Evolutionary conservation across 2,797 vertebrate genomes (phyloP), one percentile per base, ranked within the genome.

Genomic region (Macroramphosus scolopax): DNA sequence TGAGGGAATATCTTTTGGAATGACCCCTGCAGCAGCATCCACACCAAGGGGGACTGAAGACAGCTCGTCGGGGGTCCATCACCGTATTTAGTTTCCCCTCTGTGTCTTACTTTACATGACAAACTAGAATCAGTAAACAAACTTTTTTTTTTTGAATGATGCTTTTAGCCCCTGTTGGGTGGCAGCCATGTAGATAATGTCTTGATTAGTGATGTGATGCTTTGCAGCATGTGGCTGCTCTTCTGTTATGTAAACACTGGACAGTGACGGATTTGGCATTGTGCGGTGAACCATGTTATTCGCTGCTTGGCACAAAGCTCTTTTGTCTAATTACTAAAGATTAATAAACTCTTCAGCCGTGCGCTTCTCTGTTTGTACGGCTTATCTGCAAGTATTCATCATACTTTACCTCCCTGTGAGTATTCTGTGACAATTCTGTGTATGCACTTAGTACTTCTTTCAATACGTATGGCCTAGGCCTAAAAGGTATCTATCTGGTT

Each of bases 181-280:
- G 16, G 34, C 9, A n/a, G 41, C 55, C 63, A 64, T 38, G 33
- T 3, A 38, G 42, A 52, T 70, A 67, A 59, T 51, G 28, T 44
- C 48, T 56, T 59, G 49, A 69, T 67, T 38, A 34, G 44, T 39
- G 44, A 64, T 61, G 56, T 43, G 42, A 6, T 20, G 35, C 45
- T 63, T 38, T n/a, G n/a, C 37, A 30, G 54, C 33, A 53, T 26
- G 45, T 44, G 33, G 45, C 51, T 68, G 50, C 54, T 51, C 40
- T 17, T 32, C 49, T 35, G 46, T 46, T 56, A 56, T 44, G 24
- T 56, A 67, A 72, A 72, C 60, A 44, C 28, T 20, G 41, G 48
- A 72, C 47, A 24, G 22, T 49, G 54, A 71, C 43, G 25, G 40
- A 41, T 76, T 47, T 65, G 34, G 41, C 26, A 17, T 39, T 14